These are phyloP conservation scores for Carettochelys insculpta DNA, from an alignment of 2,113 vertebrate genomes.

Conservation along the genomic window DNA sequence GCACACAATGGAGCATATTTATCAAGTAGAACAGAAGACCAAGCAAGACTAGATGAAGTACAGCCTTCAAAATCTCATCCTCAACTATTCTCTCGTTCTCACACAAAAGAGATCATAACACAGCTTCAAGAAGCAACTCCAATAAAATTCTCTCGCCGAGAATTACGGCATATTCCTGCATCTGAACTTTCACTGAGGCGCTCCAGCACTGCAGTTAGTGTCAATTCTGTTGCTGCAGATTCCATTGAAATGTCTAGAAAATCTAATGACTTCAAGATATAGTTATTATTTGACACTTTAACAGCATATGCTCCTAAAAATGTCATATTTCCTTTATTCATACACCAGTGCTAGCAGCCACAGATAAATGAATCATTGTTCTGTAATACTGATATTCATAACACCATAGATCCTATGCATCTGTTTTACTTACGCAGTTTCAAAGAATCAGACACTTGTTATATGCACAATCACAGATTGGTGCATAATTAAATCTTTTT, in stretches of 20 bases:
- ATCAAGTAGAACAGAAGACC: conserved; percentile 30
- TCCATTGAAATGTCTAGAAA: conserved; percentile 80
- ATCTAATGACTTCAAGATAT: conserved; percentile 62
- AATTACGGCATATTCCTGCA: conserved; percentile 79
- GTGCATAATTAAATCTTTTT: background rate
- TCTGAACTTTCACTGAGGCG: conserved; percentile 72
- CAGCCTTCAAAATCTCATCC: conserved; percentile 39
- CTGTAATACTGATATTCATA: background rate
- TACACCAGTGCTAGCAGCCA: background rate
- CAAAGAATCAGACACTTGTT: background rate
- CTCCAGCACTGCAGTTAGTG: conserved; percentile 64
- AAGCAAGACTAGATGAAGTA: conserved; percentile 32
- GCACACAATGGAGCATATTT: background rate
- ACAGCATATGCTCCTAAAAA: background rate
- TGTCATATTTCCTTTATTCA: background rate
- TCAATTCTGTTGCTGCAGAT: conserved; percentile 71
- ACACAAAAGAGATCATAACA: conserved; percentile 17
- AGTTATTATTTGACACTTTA: background rate
- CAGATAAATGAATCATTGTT: background rate
- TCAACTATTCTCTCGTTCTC: conserved; percentile 24
- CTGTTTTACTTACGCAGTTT: background rate
- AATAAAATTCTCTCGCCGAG: conserved; percentile 79
- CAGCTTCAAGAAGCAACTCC: conserved; percentile 67
- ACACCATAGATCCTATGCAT: background rate
- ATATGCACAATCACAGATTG: background rate